Conservation (phyloP, 2,113 vertebrate genomes). For the Myotis brandtii region DNA sequence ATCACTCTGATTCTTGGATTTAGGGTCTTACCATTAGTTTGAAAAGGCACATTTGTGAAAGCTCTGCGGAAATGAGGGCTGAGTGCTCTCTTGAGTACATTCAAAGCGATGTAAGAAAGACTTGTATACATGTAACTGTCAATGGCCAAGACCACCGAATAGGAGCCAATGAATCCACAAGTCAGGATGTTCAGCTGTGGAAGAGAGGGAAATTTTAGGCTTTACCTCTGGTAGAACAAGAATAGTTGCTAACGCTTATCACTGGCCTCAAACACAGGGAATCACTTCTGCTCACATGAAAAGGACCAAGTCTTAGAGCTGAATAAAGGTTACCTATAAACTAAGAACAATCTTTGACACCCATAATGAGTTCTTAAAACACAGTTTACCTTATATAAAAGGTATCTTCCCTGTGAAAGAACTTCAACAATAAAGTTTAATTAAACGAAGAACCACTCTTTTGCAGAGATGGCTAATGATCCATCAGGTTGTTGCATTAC, state of each 20-base stretch:
- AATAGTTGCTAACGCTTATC: background rate
- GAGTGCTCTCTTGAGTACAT: conserved; percentile 93
- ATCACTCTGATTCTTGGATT: background rate
- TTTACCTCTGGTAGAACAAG: background rate
- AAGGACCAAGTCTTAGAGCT: background rate
- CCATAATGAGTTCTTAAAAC: background rate
- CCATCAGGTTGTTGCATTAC: background rate
- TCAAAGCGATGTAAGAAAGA: conserved; percentile 93
- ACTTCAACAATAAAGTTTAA: background rate
- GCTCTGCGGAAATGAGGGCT: conserved; percentile 88
- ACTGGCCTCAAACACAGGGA: background rate
- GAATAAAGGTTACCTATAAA: background rate
- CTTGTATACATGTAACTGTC: conserved; percentile 94
- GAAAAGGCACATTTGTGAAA: conserved; percentile 92
- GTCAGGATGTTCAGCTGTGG: conserved; percentile 93
- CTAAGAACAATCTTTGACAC: background rate
- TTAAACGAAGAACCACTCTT: background rate
- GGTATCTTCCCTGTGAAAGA: background rate
- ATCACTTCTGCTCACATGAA: background rate
- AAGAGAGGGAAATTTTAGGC: background rate
- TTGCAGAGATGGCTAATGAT: background rate
- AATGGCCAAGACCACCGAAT: conserved; percentile 90
- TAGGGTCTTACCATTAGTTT: conserved; percentile 91
- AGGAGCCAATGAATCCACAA: conserved; percentile 92
- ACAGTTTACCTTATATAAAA: background rate